Percentiles rank a stretch among this genome's conserved stretches.
These are phyloP conservation scores for Drosophila bunnanda DNA, from an alignment of 2,888 invertebrate species.

Conservation along the genomic window DNA sequence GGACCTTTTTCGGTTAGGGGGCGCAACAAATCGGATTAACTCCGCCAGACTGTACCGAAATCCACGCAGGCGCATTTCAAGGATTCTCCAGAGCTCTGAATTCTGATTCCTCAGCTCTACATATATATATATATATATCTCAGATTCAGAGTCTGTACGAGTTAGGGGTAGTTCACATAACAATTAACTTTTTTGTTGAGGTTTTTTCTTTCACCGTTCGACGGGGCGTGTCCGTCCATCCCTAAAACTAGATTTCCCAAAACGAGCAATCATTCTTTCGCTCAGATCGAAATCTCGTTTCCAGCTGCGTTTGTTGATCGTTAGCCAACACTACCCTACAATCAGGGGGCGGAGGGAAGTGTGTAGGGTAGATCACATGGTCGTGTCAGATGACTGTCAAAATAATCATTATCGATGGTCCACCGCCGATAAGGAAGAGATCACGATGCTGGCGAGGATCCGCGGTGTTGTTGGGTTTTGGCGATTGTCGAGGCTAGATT, in stretches of 20 bases:
- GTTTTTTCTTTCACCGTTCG: constrained; percentile 20
- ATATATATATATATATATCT: constrained; percentile 2
- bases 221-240: constrained; percentile 59
- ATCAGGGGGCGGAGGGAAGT: constrained; percentile 30
- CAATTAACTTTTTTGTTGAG: constrained; percentile 69
- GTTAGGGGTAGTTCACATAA: constrained; percentile 53
- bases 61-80: constrained; percentile 69
- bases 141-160: not conserved
- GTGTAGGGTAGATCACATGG: constrained; percentile 13
- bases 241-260: constrained; percentile 49
- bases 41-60: constrained; percentile 71
- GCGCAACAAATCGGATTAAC: constrained; percentile 78
- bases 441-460: constrained; percentile 48
- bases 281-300: constrained; percentile 15
- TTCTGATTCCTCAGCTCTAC: constrained; percentile 32
- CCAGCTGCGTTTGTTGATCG: constrained; percentile 51
- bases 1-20: constrained; percentile 44
- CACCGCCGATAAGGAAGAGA: constrained; percentile 34
- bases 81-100: constrained; percentile 24
- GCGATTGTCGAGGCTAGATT: constrained; percentile 37
- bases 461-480: not conserved
- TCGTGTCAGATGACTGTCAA: constrained; percentile 70
- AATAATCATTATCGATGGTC: constrained; percentile 63
- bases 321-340: constrained; percentile 48
- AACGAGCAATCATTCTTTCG: constrained; percentile 60